Evolutionary conservation across 2,888 invertebrate genomes (phyloP).

Genomic region (Orchestes rusci): DNA sequence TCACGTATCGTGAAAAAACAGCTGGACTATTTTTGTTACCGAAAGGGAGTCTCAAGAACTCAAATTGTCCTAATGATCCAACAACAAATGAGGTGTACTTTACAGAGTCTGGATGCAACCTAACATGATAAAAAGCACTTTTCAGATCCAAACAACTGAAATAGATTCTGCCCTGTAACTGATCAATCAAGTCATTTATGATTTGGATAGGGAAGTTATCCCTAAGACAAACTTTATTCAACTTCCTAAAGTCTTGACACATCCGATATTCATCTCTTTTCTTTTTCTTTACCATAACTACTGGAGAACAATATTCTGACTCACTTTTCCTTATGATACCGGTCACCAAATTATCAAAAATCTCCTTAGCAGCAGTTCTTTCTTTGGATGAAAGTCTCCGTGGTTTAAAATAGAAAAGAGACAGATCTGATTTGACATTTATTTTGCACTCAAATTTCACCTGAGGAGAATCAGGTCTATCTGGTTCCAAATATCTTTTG

Average conservation of each 20-base stretch:
- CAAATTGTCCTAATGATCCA: background rate
- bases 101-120: background rate
- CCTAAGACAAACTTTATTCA: background rate
- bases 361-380: background rate
- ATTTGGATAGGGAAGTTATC: background rate
- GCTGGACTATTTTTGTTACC: background rate
- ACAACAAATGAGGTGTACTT: background rate
- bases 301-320: constrained; percentile 1
- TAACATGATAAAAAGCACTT: constrained; percentile 8
- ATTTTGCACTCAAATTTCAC: too few relatives aligned
- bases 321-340: background rate
- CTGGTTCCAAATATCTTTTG: too few relatives aligned
- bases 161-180: background rate
- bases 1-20: background rate
- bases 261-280: background rate
- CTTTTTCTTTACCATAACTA: background rate
- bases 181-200: background rate
- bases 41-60: background rate
- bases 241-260: too few relatives aligned
- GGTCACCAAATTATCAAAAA: background rate
- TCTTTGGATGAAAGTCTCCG: constrained; percentile 1
- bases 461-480: too few relatives aligned
- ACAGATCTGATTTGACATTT: background rate
- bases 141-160: constrained; percentile 2
- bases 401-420: background rate